Conservation (phyloP, 2,888 invertebrate genomes). For the Sinotaia quadrata region DNA sequence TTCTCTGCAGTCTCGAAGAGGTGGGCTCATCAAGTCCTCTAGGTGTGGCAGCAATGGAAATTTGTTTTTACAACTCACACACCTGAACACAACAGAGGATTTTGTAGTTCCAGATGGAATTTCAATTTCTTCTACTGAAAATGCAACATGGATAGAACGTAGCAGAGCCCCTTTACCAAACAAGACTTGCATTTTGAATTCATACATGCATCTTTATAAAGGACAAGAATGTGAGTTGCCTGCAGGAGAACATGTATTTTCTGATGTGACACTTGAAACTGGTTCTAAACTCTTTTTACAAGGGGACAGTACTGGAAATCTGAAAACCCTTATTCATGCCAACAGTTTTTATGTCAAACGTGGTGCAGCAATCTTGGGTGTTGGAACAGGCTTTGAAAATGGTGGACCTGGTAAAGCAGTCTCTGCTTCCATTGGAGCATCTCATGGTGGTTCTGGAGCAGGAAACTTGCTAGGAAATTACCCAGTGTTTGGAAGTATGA, state of each 20-base stretch:
- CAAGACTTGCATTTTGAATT: slow-evolving; percentile 27
- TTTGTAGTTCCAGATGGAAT: slow-evolving; percentile 21
- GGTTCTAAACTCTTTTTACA: slow-evolving; percentile 45
- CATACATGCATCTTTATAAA: slow-evolving; percentile 35
- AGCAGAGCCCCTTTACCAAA: slow-evolving; percentile 18
- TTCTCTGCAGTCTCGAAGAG: slow-evolving; percentile 1
- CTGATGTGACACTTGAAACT: slow-evolving; percentile 42
- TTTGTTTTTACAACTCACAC: slow-evolving; percentile 18
- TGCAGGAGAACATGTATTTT: slow-evolving; percentile 39
- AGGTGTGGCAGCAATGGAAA: slow-evolving; percentile 3
- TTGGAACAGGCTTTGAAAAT: slow-evolving; percentile 44
- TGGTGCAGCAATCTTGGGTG: slow-evolving; percentile 45
- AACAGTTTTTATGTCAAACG: slow-evolving; percentile 40
- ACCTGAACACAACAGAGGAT: slow-evolving; percentile 36
- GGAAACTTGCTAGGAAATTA: slow-evolving; percentile 40
- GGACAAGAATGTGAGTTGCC: slow-evolving; percentile 44
- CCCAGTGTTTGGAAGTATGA: slow-evolving; percentile 41
- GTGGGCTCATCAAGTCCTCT: slow-evolving; percentile 10
- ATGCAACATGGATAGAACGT: slow-evolving; percentile 33
- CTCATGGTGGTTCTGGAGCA: slow-evolving; percentile 48
- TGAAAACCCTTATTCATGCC: slow-evolving; percentile 45
- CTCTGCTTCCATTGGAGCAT: slow-evolving; percentile 40
- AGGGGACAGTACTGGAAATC: slow-evolving; percentile 43
- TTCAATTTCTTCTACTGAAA: slow-evolving; percentile 4
- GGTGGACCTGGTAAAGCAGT: slow-evolving; percentile 44